Evolutionary conservation across 2,797 vertebrate species (phyloP).

Genomic region (Sarcoramphus papa): DNA sequence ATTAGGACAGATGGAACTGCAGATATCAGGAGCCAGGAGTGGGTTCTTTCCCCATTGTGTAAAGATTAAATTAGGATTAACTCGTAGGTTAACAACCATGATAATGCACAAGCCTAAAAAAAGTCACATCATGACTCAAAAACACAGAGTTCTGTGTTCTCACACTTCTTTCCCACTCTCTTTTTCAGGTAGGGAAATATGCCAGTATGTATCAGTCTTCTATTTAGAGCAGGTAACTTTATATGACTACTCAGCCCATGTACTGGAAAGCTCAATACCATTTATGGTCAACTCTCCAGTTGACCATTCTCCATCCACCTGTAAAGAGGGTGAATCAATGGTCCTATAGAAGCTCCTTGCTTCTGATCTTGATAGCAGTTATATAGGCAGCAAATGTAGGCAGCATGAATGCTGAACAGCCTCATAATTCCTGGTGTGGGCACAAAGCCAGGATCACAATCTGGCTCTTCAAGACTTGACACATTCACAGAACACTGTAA

Average conservation of each 20-base stretch:
- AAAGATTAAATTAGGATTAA: neutral
- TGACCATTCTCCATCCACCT: neutral
- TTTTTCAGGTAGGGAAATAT: neutral
- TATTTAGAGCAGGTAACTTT: neutral
- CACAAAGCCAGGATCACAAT: slow-evolving; percentile 51
- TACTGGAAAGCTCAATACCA: neutral
- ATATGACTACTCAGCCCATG: neutral
- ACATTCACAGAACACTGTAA: slow-evolving; percentile 40
- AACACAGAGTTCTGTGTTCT: neutral
- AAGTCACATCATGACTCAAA: neutral
- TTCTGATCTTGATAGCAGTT: neutral
- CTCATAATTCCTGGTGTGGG: slow-evolving; percentile 3
- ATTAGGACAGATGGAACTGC: neutral
- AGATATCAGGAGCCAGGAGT: neutral
- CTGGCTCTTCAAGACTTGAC: slow-evolving; percentile 46
- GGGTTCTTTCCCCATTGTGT: neutral
- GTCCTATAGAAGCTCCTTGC: neutral
- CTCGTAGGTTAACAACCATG: neutral
- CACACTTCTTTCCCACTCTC: neutral
- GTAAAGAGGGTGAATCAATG: neutral
- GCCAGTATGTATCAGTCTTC: neutral
- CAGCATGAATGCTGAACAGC: neutral
- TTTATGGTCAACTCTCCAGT: neutral
- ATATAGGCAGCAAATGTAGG: neutral
- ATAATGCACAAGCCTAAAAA: neutral